Evolutionary conservation across 2,113 vertebrate genomes (phyloP), one percentile per base, ranked within the genome.

Genomic region (Heloderma charlesbogerti): DNA sequence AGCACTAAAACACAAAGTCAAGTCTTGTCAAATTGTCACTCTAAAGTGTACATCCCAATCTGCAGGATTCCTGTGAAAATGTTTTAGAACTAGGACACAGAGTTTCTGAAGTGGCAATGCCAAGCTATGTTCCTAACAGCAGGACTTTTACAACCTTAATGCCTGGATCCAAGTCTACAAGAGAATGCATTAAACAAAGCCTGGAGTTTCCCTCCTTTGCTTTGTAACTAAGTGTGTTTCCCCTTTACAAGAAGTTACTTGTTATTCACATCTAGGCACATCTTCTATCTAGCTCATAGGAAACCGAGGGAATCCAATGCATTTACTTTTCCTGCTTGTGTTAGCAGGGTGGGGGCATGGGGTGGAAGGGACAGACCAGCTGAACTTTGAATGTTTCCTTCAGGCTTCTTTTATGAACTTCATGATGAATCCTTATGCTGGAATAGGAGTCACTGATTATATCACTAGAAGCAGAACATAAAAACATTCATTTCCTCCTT

Each of bases 401-500:
- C n/a, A 85, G 40, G 40, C 45, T 60, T 72, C 78, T 72, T 31
- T 57, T 67, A 85, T 34, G 66, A 54, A 37, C 40, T 66, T 77
- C 72, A 51, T 67, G 60, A 86, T 78, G 34, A 90, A 67, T 66
- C 74, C 57, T 85, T 78, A 29, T 22, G 51, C 16, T 51, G 45
- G n/a, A 51, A 85, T 48, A 84, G 66, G 25, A 63, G 40, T 16
- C 84, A 84, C 63, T 90, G 93, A 75, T 69, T 45, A 66, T 54
- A 71, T 88, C 82, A 90, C 79, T 40, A 75, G 88, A 74, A 93
- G 51, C 91, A 51, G 77, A 71, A 82, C 48, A 45, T 91, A 91
- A 79, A 87, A 66, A 18, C 4, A 48, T 20, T 75, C 78, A 95
- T 91, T 92, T 77, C 94, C 95, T 96, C 94, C 95, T 92, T 91